These are phyloP conservation scores for Lacanobia oleracea DNA, from an alignment of 2,888 invertebrate genomes.

Conservation along the genomic window DNA sequence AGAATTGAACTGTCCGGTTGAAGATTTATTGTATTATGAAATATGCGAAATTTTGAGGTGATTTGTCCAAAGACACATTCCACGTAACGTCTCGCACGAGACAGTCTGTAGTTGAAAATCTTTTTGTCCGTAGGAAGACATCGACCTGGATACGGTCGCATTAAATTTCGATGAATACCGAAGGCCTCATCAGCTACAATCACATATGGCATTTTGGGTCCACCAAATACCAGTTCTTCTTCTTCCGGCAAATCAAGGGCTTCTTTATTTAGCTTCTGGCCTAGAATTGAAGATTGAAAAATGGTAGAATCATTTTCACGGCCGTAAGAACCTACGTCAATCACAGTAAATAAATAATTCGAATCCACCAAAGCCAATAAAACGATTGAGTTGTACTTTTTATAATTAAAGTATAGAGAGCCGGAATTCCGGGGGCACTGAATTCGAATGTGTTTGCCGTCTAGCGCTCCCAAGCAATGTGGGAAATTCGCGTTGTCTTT, in stretches of 20 bases:
- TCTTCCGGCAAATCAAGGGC: conserved; percentile 42
- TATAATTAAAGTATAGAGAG: conserved; percentile 47
- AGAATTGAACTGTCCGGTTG: conserved; percentile 24
- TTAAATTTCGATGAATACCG: conserved; percentile 39
- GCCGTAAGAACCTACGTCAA: conserved; percentile 56
- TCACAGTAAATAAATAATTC: conserved; percentile 56
- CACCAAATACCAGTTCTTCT: conserved; percentile 40
- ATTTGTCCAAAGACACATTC: conserved; percentile 43
- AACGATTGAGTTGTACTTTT: conserved; percentile 49
- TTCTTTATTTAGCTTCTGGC: conserved; percentile 39
- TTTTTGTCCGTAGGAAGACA: conserved; percentile 30
- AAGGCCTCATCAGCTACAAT: conserved; percentile 57
- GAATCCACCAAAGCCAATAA: conserved; percentile 48
- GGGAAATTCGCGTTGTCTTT: no score
- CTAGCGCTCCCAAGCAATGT: no score
- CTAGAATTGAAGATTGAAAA: conserved; percentile 42
- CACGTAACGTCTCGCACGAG: conserved; percentile 37
- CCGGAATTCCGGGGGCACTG: conserved; percentile 6
- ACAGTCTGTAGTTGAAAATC: conserved; percentile 44
- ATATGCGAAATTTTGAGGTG: conserved; percentile 33
- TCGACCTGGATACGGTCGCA: conserved; percentile 46
- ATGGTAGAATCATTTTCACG: conserved; percentile 45
- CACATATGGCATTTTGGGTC: conserved; percentile 44
- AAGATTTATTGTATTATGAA: conserved; percentile 37
- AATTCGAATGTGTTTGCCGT: no score